Evolutionary conservation across 2,797 vertebrate species (phyloP).

Genomic region (Pantherophis alleghaniensis): DNA sequence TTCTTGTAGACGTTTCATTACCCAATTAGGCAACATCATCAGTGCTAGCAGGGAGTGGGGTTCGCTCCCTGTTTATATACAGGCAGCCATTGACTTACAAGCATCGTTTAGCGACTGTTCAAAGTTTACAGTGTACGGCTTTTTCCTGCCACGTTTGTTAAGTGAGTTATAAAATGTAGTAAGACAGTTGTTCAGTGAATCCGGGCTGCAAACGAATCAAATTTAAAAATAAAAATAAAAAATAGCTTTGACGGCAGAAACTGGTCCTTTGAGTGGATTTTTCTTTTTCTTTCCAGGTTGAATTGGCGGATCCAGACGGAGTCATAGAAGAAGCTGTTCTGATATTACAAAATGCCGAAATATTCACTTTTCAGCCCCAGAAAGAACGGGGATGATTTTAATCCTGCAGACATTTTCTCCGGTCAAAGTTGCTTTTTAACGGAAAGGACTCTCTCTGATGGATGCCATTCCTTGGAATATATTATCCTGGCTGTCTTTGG

Average conservation of each 20-base stretch:
- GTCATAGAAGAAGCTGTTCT: conserved; percentile 78
- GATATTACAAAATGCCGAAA: conserved; percentile 51
- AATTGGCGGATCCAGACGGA: conserved; percentile 74
- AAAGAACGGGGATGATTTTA: neutral
- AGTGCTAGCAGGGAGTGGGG: neutral
- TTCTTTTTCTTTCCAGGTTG: conserved; percentile 69
- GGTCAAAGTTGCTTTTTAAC: neutral
- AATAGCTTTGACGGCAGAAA: neutral
- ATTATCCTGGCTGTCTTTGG: neutral
- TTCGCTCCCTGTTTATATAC: neutral
- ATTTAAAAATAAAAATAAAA: neutral
- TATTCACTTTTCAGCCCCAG: conserved; percentile 16
- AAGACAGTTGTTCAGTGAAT: too few species aligned
- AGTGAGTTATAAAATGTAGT: too few species aligned
- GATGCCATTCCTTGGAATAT: neutral
- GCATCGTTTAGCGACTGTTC: neutral
- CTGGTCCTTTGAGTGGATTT: neutral
- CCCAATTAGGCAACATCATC: neutral
- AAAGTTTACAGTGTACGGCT: neutral
- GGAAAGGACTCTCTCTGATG: rapidly evolving
- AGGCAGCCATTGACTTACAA: neutral
- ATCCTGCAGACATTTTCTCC: neutral
- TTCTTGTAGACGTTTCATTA: neutral
- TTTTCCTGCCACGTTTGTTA: too few species aligned
- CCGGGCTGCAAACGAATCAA: too few species aligned